Conservation (phyloP, 2,113 vertebrate genomes). For the Tragulus kanchil region DNA sequence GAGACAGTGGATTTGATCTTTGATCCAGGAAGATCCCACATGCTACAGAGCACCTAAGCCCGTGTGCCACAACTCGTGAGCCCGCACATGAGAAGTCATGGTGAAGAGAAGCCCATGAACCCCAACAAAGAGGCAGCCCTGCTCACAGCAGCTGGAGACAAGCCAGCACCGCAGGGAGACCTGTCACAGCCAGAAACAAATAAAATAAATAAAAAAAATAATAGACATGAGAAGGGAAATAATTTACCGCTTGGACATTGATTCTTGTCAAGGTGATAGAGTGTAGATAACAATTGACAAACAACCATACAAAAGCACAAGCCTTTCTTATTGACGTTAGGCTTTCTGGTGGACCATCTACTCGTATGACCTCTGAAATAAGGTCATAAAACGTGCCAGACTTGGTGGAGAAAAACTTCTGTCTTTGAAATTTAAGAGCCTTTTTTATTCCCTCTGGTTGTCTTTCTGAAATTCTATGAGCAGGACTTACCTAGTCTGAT, state of each 20-base stretch:
- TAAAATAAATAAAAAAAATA: not conserved
- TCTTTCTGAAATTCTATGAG: constrained; percentile 1
- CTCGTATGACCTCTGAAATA: not conserved
- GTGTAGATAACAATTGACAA: constrained; percentile 50
- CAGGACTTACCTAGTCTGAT: constrained; percentile 54
- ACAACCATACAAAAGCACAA: not conserved
- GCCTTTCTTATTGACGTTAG: constrained; percentile 7
- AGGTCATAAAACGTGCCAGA: constrained; percentile 7
- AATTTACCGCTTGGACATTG: not conserved
- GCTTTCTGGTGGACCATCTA: not conserved
- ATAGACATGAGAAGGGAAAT: not conserved
- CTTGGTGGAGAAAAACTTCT: not conserved
- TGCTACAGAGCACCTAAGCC: not conserved
- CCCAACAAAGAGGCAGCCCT: rapidly evolving
- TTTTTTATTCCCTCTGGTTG: not conserved
- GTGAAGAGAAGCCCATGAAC: not conserved
- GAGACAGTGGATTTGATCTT: not conserved
- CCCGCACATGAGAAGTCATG: not conserved
- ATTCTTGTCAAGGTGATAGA: constrained; percentile 43
- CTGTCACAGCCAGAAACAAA: not conserved
- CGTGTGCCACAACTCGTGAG: rapidly evolving
- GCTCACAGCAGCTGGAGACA: not conserved
- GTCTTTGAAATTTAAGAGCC: constrained; percentile 49
- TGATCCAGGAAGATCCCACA: not conserved
- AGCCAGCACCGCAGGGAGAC: not conserved